Conservation (phyloP, 1,140 invertebrate genomes). For the Heliconius hewitsoni region DNA sequence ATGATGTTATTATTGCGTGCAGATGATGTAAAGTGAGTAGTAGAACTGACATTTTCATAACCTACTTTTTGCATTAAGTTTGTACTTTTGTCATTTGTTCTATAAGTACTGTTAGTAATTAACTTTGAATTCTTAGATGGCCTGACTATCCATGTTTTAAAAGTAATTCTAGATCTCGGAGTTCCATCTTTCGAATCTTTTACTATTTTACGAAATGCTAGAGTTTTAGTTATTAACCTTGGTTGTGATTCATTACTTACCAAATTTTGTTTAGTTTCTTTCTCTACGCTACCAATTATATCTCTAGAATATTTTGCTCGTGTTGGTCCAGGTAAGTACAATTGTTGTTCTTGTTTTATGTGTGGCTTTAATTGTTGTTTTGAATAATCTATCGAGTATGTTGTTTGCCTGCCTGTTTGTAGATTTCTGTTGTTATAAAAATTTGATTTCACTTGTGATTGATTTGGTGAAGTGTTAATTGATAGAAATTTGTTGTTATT, state of each 20-base stretch:
- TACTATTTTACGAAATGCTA: conserved; percentile 60
- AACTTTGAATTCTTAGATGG: conserved; percentile 61
- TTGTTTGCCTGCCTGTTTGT: conserved; percentile 20
- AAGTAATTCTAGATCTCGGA: conserved; percentile 68
- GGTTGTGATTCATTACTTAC: conserved; percentile 59
- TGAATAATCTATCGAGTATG: conserved; percentile 20
- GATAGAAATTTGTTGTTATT: conserved; percentile 17
- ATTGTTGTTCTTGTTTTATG: conserved; percentile 22
- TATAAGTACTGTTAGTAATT: conserved; percentile 43
- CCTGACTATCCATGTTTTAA: conserved; percentile 76
- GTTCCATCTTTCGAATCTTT: conserved; percentile 57
- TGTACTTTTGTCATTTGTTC: conserved; percentile 35
- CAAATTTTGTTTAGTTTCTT: conserved; percentile 60
- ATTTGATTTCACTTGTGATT: conserved; percentile 17
- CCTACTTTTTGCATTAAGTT: not conserved
- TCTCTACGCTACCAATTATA: conserved; percentile 28
- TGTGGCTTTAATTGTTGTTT: conserved; percentile 30
- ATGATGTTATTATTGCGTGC: conserved; percentile 32
- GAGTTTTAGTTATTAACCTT: conserved; percentile 65
- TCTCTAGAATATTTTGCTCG: conserved; percentile 26
- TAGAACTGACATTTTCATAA: not conserved
- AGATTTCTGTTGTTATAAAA: conserved; percentile 18
- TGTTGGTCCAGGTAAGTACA: conserved; percentile 10
- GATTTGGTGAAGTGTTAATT: not conserved
- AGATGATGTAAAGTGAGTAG: conserved; percentile 11